phyloP scores from a whole-genome alignment of 2,888 invertebrate species.

The Bimastos eiseni region DNA sequence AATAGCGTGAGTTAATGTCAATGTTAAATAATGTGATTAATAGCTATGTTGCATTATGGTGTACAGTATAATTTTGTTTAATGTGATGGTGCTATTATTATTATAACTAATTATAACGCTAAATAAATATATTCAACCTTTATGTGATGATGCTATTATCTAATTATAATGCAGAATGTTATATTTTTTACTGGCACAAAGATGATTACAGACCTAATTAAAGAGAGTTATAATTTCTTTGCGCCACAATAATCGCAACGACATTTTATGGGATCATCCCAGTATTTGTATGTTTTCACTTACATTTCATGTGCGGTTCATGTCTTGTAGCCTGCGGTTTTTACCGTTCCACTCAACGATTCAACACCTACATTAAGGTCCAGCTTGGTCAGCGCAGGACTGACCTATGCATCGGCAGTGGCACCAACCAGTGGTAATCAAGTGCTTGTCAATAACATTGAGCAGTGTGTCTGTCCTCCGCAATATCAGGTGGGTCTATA shows the following conservation, averaged over 20 bases:
- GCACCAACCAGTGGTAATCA: not conserved
- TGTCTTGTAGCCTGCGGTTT: not conserved
- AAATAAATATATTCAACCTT: too few species aligned
- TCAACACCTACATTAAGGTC: not conserved
- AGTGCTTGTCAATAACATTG: constrained; percentile 69
- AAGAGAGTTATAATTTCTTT: too few species aligned
- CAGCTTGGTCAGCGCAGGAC: not conserved
- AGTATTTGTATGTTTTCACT: too few species aligned
- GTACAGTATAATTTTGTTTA: not conserved
- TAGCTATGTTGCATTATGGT: not conserved
- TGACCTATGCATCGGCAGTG: not conserved
- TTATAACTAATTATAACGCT: too few species aligned
- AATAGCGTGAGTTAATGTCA: too few species aligned
- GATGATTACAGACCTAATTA: too few species aligned
- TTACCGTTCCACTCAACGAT: not conserved
- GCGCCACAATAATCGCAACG: not conserved
- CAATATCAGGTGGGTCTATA: constrained; percentile 70
- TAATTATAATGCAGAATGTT: too few species aligned
- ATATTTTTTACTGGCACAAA: too few species aligned
- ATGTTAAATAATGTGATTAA: too few species aligned
- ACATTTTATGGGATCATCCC: too few species aligned
- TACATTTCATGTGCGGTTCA: not conserved
- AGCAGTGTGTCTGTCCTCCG: constrained; percentile 79
- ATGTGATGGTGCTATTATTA: too few species aligned
- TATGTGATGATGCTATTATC: too few species aligned